phyloP scores from a whole-genome alignment of 2,113 vertebrate genomes.

The Dicaeum eximium region DNA sequence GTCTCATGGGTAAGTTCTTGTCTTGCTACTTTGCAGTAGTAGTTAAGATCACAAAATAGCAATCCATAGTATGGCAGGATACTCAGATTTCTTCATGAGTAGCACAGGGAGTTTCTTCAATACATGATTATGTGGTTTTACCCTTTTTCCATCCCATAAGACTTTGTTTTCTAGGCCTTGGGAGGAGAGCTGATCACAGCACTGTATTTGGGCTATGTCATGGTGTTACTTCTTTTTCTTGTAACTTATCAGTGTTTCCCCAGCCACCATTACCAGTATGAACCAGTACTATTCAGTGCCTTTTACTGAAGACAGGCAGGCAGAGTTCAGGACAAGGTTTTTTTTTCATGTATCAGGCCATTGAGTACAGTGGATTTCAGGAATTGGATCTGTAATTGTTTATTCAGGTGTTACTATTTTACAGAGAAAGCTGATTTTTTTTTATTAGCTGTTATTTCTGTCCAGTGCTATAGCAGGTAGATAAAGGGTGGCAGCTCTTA shows the following conservation, averaged over 20 bases:
- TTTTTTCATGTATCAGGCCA: background rate
- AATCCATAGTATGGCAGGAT: background rate
- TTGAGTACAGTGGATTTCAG: background rate
- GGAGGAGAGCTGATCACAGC: background rate
- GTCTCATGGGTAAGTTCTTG: conserved; percentile 74
- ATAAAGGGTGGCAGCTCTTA: background rate
- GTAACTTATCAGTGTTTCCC: accelerated
- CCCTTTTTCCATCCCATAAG: background rate
- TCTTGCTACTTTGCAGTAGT: background rate
- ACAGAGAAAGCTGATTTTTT: background rate
- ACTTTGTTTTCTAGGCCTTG: background rate
- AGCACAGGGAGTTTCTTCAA: background rate
- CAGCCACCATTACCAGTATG: accelerated
- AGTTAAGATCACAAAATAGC: background rate
- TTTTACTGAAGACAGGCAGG: background rate
- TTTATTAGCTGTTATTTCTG: background rate
- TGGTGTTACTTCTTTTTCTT: background rate
- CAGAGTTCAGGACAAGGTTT: background rate
- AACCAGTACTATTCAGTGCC: background rate
- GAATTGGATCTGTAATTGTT: background rate
- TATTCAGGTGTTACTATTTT: background rate
- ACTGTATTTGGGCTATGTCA: background rate
- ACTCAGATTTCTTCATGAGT: background rate
- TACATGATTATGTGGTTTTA: background rate
- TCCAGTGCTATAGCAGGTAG: background rate